Evolutionary conservation across 2,113 vertebrate species (phyloP).

Genomic region (Microcebus ravelobensis): DNA sequence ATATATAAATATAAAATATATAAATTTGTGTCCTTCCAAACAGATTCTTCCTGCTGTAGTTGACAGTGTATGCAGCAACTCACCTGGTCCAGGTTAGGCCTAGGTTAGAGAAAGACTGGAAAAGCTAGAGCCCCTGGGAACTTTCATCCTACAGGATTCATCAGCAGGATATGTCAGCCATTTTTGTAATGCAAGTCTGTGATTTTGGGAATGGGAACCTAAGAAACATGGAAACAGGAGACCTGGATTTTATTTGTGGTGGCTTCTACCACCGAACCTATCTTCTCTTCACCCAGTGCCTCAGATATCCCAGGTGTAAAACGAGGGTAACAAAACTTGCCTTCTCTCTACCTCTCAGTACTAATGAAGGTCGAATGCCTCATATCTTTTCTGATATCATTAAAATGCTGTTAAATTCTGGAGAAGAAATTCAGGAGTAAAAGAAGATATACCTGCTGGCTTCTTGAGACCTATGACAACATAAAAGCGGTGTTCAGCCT

Average conservation of each 20-base stretch:
- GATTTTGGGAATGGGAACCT: not conserved
- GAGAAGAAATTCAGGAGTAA: not conserved
- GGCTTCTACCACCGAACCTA: not conserved
- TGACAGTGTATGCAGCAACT: not conserved
- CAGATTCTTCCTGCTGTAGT: not conserved
- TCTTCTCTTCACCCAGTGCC: conserved; percentile 15
- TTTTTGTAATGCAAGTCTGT: not conserved
- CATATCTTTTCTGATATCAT: not conserved
- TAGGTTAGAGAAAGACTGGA: not conserved
- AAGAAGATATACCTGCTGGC: not conserved
- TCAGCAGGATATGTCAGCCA: not conserved
- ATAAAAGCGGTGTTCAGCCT: not conserved
- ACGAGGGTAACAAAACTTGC: not conserved
- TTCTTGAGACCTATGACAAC: not conserved
- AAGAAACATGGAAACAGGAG: not conserved
- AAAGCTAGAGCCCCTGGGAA: fast-evolving
- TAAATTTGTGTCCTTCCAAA: not conserved
- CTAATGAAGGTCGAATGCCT: not conserved
- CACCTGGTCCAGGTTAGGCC: not conserved
- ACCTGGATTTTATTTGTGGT: not conserved
- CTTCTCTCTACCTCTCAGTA: not conserved
- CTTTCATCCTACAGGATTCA: not conserved
- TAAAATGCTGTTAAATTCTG: not conserved
- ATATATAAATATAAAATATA: not conserved
- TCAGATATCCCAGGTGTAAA: not conserved